Conservation (phyloP, 2,113 vertebrate species). For the Hystrix cristata region DNA sequence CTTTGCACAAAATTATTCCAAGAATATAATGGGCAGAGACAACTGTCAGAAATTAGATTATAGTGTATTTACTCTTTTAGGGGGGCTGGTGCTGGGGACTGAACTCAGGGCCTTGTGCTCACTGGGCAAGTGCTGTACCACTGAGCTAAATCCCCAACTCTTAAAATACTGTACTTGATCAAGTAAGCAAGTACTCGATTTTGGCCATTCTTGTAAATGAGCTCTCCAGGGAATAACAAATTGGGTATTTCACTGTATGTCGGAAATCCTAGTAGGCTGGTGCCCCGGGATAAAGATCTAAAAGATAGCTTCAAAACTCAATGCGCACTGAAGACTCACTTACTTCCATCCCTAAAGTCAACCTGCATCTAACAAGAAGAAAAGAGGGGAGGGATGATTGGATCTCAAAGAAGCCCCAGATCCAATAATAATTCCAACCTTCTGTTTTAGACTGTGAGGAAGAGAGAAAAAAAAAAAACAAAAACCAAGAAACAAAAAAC, state of each 20-base stretch:
- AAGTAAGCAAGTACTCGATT: background rate
- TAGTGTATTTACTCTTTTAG: too few relatives aligned
- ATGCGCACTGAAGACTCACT: background rate
- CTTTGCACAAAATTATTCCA: background rate
- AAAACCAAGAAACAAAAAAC: background rate
- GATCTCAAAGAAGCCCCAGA: background rate
- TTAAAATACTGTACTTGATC: background rate
- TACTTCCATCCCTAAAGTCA: background rate
- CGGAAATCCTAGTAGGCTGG: background rate
- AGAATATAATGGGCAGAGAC: background rate
- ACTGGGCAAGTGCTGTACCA: too few relatives aligned
- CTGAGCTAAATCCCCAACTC: too few relatives aligned
- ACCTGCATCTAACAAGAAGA: background rate
- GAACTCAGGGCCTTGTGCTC: too few relatives aligned
- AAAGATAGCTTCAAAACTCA: background rate
- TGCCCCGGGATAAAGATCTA: background rate
- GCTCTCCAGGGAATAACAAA: background rate
- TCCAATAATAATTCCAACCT: background rate
- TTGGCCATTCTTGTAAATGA: background rate
- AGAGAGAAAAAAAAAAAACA: background rate
- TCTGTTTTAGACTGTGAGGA: background rate
- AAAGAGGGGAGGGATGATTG: background rate
- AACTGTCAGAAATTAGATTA: background rate
- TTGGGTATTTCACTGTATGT: background rate
- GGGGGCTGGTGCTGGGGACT: too few relatives aligned